Percentiles rank a stretch among this genome's conserved stretches.
phyloP scores from a whole-genome alignment of 1,140 invertebrate genomes.

The Drosophila funebris region DNA sequence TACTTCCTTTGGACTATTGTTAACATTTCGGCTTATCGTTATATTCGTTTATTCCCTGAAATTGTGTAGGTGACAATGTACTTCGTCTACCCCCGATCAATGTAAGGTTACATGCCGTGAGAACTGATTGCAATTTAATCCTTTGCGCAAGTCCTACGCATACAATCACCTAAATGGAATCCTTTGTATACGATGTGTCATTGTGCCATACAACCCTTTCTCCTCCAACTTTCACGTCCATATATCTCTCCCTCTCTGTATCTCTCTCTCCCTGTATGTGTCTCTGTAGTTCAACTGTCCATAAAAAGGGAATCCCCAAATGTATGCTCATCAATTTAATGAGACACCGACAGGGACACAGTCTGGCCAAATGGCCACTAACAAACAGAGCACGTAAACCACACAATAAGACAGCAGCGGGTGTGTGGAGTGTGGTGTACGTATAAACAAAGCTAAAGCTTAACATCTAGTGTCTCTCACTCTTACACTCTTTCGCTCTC shows the following conservation, averaged over 20 bases:
- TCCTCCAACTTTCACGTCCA: not conserved
- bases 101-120: constrained; percentile 64
- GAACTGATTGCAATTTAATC: constrained; percentile 62
- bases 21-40: constrained; percentile 39
- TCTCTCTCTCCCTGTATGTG: not conserved
- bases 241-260: not conserved
- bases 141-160: constrained; percentile 51
- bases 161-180: not conserved
- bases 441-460: constrained; percentile 28
- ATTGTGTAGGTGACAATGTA: constrained; percentile 42
- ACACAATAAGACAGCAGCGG: not conserved
- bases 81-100: not conserved
- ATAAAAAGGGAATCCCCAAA: constrained; percentile 60
- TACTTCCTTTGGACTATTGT: constrained; percentile 48
- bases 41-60: constrained; percentile 29
- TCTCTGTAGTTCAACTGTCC: not conserved
- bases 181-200: constrained; percentile 28
- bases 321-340: constrained; percentile 63
- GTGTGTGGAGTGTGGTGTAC: not conserved
- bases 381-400: constrained; percentile 43
- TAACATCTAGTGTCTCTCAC: not conserved
- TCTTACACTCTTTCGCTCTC: not conserved
- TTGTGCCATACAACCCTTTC: constrained; percentile 22
- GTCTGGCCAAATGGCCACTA: constrained; percentile 39
- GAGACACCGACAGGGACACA: constrained; percentile 25